Base-by-base conservation (phyloP, 2,888 invertebrate genomes). In the Apotomis turbidana region DNA sequence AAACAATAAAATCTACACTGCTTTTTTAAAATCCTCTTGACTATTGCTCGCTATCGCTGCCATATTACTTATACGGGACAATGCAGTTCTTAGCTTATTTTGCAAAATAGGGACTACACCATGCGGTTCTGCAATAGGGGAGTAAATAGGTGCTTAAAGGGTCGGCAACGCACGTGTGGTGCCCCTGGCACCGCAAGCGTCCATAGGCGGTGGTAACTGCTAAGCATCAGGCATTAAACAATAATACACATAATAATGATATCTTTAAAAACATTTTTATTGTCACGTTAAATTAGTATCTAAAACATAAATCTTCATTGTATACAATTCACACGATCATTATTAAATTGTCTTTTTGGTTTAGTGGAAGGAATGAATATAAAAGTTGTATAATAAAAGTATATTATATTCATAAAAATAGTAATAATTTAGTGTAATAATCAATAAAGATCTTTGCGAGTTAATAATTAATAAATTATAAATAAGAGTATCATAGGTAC, bases 281-380 rank as follows among this genome's bases (percentile, higher is more conserved):
- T 76, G 63, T 78, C 71, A 74, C 44, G 8, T 73, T 76, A 74
- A 71, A 76, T 78, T 77, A 76, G 75, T 76, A 68, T 68, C 74
- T 76, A 76, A 68, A 74, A 67, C 64, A 72, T 74, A 75, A 74
- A 70, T 75, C 70, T 78, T 79, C 73, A 76, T 78, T 82, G 74
- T 82, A 82, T 83, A 84, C 84, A 82, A 82, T 81, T 78, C 74
- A 75, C 75, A 76, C 80, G 80, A 81, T 78, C 78, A 77, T 79
- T 79, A 75, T 79, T 76, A 76, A 83, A 78, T 83, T 88, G 89
- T 89, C 89, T 90, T 90, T 27, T 90, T 89, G 87, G 87, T 90
- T 90, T 87, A 89, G 87, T 87, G 75, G 82, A 85, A 90, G 90
- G 90, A 90, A 90, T 90, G 88, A 89, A 85, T 83, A 83, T 38